Percentiles rank a stretch among this genome's conserved stretches.
phyloP scores from a whole-genome alignment of 1,140 invertebrate genomes.

The Maconellicoccus hirsutus region DNA sequence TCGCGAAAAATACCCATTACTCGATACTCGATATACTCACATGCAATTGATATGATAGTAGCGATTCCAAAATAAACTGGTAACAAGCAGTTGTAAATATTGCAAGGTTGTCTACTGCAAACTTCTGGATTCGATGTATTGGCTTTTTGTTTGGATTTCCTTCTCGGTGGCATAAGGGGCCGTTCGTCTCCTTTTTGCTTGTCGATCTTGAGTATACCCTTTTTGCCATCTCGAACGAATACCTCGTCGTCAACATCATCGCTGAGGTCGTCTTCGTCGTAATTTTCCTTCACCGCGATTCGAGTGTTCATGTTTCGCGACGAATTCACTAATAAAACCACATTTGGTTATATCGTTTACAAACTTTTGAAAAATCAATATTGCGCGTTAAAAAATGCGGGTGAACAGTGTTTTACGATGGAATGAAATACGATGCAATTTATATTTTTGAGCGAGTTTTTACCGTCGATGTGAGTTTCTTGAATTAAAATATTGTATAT shows the following conservation, averaged over 20 bases:
- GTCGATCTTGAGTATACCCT: slow-evolving; percentile 42
- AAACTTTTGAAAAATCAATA: background rate
- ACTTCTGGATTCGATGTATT: background rate
- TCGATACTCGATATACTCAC: background rate
- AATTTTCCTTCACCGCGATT: slow-evolving; percentile 37
- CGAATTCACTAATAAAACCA: background rate
- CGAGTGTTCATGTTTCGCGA: slow-evolving; percentile 23
- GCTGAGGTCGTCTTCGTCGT: slow-evolving; percentile 46
- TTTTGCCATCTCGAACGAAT: slow-evolving; percentile 56
- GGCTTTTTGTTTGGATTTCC: slow-evolving; percentile 38
- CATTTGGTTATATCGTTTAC: background rate
- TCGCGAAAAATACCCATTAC: too few species aligned
- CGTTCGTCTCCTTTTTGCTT: slow-evolving; percentile 57
- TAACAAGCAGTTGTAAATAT: slow-evolving; percentile 17
- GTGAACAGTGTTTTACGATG: too few species aligned
- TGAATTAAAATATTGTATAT: too few species aligned
- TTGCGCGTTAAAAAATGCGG: background rate
- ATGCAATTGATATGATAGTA: slow-evolving; percentile 3
- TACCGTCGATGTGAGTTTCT: too few species aligned
- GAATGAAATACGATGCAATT: too few species aligned
- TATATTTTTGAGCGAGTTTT: too few species aligned
- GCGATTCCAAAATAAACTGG: slow-evolving; percentile 11
- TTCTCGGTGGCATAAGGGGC: slow-evolving; percentile 58
- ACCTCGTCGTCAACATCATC: slow-evolving; percentile 62
- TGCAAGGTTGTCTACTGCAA: slow-evolving; percentile 11